phyloP scores from a whole-genome alignment of 2,113 vertebrate species.

The Platichthys flesus region DNA sequence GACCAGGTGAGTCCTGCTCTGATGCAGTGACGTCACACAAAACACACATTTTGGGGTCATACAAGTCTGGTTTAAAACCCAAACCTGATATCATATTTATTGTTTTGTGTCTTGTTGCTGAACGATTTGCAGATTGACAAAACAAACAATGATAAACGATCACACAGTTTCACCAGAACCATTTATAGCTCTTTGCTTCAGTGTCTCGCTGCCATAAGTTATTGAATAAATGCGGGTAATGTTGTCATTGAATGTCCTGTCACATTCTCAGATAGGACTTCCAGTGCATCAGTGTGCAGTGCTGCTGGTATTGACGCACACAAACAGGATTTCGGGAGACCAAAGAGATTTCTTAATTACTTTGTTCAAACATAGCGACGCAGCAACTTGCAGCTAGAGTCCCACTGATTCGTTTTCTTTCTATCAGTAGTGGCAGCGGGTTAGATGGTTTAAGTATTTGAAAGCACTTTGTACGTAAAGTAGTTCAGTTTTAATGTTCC shows the following conservation, averaged over 20 bases:
- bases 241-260: slow-evolving; percentile 9
- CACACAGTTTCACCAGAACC: not conserved
- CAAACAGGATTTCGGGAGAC: slow-evolving; percentile 18
- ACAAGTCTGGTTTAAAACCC: not conserved
- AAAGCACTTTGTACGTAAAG: slow-evolving; percentile 13
- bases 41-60: not conserved
- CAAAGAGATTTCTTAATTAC: slow-evolving; percentile 34
- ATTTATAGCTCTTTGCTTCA: not conserved
- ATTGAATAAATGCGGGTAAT: slow-evolving; percentile 16
- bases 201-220: not conserved
- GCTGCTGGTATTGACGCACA: slow-evolving; percentile 1
- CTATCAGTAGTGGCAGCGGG: slow-evolving; percentile 1
- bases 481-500: slow-evolving; percentile 18
- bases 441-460: slow-evolving; percentile 40
- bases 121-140: not conserved
- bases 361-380: slow-evolving; percentile 18
- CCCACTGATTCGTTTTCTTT: slow-evolving; percentile 23
- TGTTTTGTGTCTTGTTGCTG: not conserved
- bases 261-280: not conserved
- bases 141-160: not conserved
- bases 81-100: not conserved
- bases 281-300: not conserved
- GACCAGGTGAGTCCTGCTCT: slow-evolving; percentile 88
- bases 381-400: slow-evolving; percentile 3
- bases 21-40: not conserved